Percentiles rank a stretch among this genome's conserved stretches.
Evolutionary conservation across 2,888 invertebrate species (phyloP).

Genomic region (Himalopsyche anomala): DNA sequence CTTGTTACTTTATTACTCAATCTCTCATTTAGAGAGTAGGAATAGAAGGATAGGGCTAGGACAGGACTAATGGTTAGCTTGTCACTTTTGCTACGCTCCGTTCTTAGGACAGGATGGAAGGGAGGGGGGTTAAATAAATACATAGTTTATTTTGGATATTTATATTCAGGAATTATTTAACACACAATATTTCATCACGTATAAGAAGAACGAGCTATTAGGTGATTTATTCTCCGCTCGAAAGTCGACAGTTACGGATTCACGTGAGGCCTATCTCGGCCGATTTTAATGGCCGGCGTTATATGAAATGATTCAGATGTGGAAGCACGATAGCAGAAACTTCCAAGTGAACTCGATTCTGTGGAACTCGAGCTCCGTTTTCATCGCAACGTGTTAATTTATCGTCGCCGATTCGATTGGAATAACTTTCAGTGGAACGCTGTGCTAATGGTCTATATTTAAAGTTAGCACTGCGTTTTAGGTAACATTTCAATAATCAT

Average conservation of each 20-base stretch:
- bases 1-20: too few relatives aligned
- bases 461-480: neutral
- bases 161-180: too few relatives aligned
- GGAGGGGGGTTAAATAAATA: too few relatives aligned
- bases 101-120: too few relatives aligned
- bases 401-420: neutral
- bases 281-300: slow-evolving; percentile 45
- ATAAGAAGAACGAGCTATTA: too few relatives aligned
- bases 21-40: too few relatives aligned
- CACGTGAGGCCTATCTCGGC: slow-evolving; percentile 35
- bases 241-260: neutral
- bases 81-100: too few relatives aligned
- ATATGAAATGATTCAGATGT: slow-evolving; percentile 46
- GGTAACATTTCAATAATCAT: neutral
- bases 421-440: neutral
- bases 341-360: slow-evolving; percentile 26
- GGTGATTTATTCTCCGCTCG: neutral
- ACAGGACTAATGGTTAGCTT: too few relatives aligned
- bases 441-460: neutral
- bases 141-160: too few relatives aligned
- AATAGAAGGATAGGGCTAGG: too few relatives aligned
- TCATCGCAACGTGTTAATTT: slow-evolving; percentile 31
- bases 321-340: slow-evolving; percentile 24
- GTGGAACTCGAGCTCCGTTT: neutral
- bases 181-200: too few relatives aligned